Evolutionary conservation across 30 jellyfish, hydroid and myxozoan genomes (phyloP).

Genomic region (Hydra vulgaris): DNA sequence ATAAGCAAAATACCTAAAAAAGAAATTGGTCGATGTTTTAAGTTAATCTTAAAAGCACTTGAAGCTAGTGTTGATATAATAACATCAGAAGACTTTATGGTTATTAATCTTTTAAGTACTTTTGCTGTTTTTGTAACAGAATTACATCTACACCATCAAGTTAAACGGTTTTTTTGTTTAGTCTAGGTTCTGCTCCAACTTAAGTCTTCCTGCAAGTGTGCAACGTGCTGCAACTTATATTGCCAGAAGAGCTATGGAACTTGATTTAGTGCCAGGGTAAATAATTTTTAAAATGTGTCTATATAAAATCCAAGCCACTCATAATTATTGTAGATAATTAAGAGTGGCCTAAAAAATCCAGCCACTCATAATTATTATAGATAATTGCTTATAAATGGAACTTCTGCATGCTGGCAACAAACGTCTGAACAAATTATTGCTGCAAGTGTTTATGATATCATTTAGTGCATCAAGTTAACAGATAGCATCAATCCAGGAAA

Average conservation of each 20-base stretch:
- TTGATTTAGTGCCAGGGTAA: constrained; percentile 96
- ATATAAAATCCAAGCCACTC: too few relatives aligned
- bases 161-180: not conserved
- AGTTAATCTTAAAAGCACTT: constrained; percentile 66
- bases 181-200: constrained; percentile 94
- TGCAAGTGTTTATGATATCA: too few relatives aligned
- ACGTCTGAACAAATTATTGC: too few relatives aligned
- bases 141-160: not conserved
- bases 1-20: constrained; percentile 88
- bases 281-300: too few relatives aligned
- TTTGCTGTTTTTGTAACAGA: too few relatives aligned
- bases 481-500: too few relatives aligned
- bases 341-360: too few relatives aligned
- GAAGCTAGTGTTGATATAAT: constrained; percentile 86
- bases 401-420: too few relatives aligned
- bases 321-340: too few relatives aligned
- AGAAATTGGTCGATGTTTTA: constrained; percentile 97
- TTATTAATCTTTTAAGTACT: not conserved
- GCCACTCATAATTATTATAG: too few relatives aligned
- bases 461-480: too few relatives aligned
- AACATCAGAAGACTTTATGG: constrained; percentile 96
- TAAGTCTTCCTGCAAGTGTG: constrained; percentile 61
- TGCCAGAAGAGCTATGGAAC: constrained; percentile 76
- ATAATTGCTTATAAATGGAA: too few relatives aligned
- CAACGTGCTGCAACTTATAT: constrained; percentile 78